Evolutionary conservation across 2,113 vertebrate species (phyloP).

Genomic region (Hystrix brachyura): DNA sequence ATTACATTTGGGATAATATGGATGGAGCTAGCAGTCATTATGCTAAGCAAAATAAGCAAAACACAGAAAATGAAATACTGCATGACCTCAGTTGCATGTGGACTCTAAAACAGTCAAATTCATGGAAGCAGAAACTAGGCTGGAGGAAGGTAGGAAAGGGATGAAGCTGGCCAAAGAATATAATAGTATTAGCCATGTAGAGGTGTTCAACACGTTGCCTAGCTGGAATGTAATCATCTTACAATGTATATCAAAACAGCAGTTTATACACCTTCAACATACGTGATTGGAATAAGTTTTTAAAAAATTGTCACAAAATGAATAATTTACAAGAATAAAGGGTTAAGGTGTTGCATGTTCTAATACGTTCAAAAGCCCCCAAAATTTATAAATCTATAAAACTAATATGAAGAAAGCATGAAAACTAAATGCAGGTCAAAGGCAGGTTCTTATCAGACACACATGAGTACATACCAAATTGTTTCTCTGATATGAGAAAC

Average conservation of each 20-base stretch:
- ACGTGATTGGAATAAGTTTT: background rate
- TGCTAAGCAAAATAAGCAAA: background rate
- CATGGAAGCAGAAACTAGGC: background rate
- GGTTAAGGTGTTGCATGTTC: background rate
- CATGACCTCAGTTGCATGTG: background rate
- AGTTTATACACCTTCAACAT: background rate
- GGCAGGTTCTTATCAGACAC: no score
- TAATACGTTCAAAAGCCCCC: background rate
- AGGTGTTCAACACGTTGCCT: background rate
- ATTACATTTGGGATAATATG: background rate
- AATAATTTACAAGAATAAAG: background rate
- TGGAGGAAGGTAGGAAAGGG: background rate
- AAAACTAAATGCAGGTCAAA: background rate
- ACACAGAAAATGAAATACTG: background rate
- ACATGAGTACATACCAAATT: no score
- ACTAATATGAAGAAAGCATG: background rate
- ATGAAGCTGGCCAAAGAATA: background rate
- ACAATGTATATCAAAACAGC: background rate
- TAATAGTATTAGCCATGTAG: background rate
- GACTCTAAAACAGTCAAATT: background rate
- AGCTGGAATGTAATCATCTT: background rate
- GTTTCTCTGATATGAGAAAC: no score
- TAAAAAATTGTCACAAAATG: constrained; percentile 3
- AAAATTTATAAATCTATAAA: background rate
- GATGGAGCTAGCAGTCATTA: background rate